Evolutionary conservation across 1,140 invertebrate genomes (phyloP), one percentile per base, ranked within the genome.

Genomic region (Zaprionus capensis): DNA sequence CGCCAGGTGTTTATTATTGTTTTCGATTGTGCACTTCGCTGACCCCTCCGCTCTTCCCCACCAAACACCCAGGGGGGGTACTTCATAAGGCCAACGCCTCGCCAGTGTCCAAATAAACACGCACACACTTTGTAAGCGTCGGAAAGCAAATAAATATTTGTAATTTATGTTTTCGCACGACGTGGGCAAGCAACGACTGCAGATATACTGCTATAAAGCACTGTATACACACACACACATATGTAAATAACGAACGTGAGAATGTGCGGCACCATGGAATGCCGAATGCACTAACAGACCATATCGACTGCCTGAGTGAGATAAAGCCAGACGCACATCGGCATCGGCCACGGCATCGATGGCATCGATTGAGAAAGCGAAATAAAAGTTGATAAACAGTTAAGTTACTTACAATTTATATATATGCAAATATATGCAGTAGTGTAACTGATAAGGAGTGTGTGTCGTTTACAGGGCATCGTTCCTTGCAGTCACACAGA

Each of bases 41-140:
- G 38, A n/a, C 41, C n/a, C 6, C n/a, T 7, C n/a, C 9, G n/a
- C 15, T 5, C 6, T 6, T n/a, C 2, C n/a, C n/a, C n/a, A 17
- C 2, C 6, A 2, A 2, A 7, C 6, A 15, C 38, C 38, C n/a
- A 17, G 6, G 12, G 15, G n/a, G 49, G 55, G 55, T n/a, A 22
- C 61, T 51, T 17, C 15, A 31, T 49, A 17, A 63, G 49, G 71
- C 67, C 74, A 83, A 78, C 51, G 51, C 75, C 67, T 77, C 70
- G 75, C 64, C 38, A 59, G 78, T 90, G 85, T 84, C 78, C 84
- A 87, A 87, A 87, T 84, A 87, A 88, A 87, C 85, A 84, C 84
- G 78, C 84, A 87, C 78, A 86, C 78, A 86, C 85, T 84, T 87
- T 87, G 84, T 87, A 87, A 90, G 81, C 78, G 84, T 65, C 80